phyloP scores from a whole-genome alignment of 1,140 invertebrate genomes.

The Dryas iulia region DNA sequence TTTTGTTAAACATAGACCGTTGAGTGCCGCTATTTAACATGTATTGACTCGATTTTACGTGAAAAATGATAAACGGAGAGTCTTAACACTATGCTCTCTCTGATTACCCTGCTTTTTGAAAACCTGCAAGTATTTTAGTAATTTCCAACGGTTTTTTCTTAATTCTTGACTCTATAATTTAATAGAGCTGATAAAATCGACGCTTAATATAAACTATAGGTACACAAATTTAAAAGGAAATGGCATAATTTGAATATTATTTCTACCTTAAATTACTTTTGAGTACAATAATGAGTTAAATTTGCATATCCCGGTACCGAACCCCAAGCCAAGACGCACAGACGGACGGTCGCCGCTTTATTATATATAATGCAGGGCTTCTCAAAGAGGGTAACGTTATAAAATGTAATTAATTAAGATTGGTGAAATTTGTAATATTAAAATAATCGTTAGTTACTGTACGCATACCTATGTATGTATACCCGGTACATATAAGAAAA shows the following conservation, averaged over 20 bases:
- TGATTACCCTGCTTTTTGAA: too few relatives aligned
- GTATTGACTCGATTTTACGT: too few relatives aligned
- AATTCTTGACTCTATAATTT: not conserved
- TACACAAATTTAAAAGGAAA: not conserved
- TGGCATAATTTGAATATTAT: not conserved
- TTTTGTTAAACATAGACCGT: too few relatives aligned
- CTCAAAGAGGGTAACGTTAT: too few relatives aligned
- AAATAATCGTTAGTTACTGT: too few relatives aligned
- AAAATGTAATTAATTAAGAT: too few relatives aligned
- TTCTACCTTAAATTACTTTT: not conserved
- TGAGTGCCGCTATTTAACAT: too few relatives aligned
- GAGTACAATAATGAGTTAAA: not conserved
- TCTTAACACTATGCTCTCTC: too few relatives aligned
- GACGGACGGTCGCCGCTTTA: constrained; percentile 23
- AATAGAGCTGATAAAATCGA: not conserved
- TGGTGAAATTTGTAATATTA: too few relatives aligned
- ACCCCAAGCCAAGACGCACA: constrained; percentile 18
- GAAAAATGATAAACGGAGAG: too few relatives aligned
- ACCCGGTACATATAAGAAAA: too few relatives aligned
- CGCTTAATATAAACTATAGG: not conserved
- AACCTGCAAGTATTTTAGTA: not conserved
- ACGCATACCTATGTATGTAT: too few relatives aligned
- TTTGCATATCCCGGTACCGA: not conserved
- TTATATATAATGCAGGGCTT: constrained; percentile 18
- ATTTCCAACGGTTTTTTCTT: not conserved